Base-by-base conservation (phyloP, 2,797 vertebrate species). In the Propithecus deckenii region DNA sequence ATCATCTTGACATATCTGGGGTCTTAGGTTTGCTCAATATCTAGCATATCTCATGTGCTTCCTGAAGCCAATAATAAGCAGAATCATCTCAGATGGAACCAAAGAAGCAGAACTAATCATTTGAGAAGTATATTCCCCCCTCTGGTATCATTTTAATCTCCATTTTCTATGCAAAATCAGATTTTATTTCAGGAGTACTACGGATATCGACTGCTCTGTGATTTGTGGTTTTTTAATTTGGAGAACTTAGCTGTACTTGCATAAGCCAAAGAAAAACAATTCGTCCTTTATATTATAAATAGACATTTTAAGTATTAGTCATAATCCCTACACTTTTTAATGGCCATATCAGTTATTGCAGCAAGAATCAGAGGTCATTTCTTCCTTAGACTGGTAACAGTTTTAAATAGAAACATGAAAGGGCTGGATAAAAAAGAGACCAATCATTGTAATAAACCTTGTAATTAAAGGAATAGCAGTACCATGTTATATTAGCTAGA, bases 41-140 rank as follows among this genome's bases (percentile, higher is more conserved):
- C 67, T 20, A 80, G 20, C 30, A n/a, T 17, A 94, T 78, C 65
- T 69, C 43, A 50, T 32, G 41, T 80, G 84, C 43, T 86, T 75
- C 23, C 17, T 79, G 81, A 95, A 96, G 96, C 79, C 67, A 76
- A 32, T 84, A 80, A 91, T 95, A 91, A 92, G 92, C 35, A 91
- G 95, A 96, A 96, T 65, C 83, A 87, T 52, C 50, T n/a, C 96
- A 96, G 83, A 86, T 92, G 88, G 86, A 97, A 92, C 4, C 81
- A 80, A 86, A 94, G 74, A 65, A 65, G 74, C 86, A 89, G 91
- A 96, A 87, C 69, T 86, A 96, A 97, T 96, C 79, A 93, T 78
- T 52, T 69, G 46, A 95, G 86, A 97, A 92, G 52, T 84, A 63
- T 61, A 79, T 84, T 41, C 35, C 38, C 88, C 69, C n/a, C 55